Evolutionary conservation across 2,113 vertebrate species (phyloP), one percentile per base, ranked within the genome.

Genomic region (Mesitornis unicolor): DNA sequence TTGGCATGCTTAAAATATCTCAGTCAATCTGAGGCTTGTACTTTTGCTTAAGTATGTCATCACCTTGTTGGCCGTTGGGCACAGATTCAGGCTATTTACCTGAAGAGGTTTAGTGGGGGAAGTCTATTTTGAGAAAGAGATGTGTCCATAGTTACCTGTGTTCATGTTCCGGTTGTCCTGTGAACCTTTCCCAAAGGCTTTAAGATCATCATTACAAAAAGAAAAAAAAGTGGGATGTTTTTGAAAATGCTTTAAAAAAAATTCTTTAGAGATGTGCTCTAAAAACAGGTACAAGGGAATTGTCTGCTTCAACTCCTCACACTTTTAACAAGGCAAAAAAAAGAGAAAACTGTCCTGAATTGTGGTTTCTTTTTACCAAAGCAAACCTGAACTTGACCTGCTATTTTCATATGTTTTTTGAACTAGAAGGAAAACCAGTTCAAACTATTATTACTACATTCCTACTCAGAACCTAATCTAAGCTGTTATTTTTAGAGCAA

Each of bases 31-130:
- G 35, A 16, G 56, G 33, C 79, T 94, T 89, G 61, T 65, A 64
- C 90, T 89, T 95, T 47, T 93, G 61, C 81, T 85, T 91, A 92
- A 81, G 76, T 74, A 57, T 95, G 68, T 90, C 73, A 74, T 90
- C 84, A 89, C 88, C 50, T 93, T 90, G 70, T 19, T 84, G 78
- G 35, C 73, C 2, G 3, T 51, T 5, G 0, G 74, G 43, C 60
- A 31, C 38, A 77, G 50, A 57, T 40, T 29, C 40, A 59, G 77
- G 51, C 90, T 76, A 25, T 85, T 90, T 89, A 93, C 86, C 93
- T 90, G 93, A 85, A 92, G 86, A 94, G 79, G 51, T 89, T 90
- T 88, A 87, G 31, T 90, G 59, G 64, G 88, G 35, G 35, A 90
- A 64, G 63, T 94, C 83, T 95, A 56, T 85, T 94, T 43, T 57